Base-by-base conservation (phyloP, 2,113 vertebrate genomes). In the Chlorodrepanis virens region DNA sequence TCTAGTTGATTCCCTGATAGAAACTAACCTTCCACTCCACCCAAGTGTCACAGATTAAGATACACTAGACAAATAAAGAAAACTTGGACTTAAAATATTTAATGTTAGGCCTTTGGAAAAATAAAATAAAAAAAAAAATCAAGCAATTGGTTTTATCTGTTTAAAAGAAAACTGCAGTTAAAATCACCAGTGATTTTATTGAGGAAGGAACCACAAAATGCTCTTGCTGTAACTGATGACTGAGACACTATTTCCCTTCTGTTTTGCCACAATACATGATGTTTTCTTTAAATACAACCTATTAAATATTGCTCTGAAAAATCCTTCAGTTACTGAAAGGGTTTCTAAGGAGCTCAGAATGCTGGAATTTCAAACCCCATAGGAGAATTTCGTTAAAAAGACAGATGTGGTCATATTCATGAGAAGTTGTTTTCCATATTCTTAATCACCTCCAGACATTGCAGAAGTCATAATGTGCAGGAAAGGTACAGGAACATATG, bases 401-500 rank as follows among this genome's bases (percentile, higher is more conserved):
- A 94, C 60, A 94, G 79, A 93, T 91, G 89, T 76, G 75, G 53
- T 78, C 89, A 96, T 92, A 95, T 84, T 80, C 74, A 75, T 65
- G 71, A 95, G 75, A 94, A 83, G n/a, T 94, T 91, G 59, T 67
- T 96, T 92, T 94, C 49, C 60, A 61, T 78, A 96, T 80, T 93
- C 83, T 45, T 96, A 88, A 96, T 95, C 65, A 85, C 64, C 84
- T 94, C 94, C 81, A 96, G 83, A 92, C 97, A 72, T 24, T 53
- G 65, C 2, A 76, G 81, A 70, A 87, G 42, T 77, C 57, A 40
- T 57, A 83, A 84, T 45, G 84, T 69, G 84, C 49, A 92, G 72
- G 54, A 80, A 88, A 96, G 20, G 25, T 79, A 94, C 3, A 40
- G 79, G n/a, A 83, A 83, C 33, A 76, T 60, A 64, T 69, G 42